These are phyloP conservation scores for Drosophila ironensis DNA, from an alignment of 1,140 invertebrate genomes.

Conservation along the genomic window DNA sequence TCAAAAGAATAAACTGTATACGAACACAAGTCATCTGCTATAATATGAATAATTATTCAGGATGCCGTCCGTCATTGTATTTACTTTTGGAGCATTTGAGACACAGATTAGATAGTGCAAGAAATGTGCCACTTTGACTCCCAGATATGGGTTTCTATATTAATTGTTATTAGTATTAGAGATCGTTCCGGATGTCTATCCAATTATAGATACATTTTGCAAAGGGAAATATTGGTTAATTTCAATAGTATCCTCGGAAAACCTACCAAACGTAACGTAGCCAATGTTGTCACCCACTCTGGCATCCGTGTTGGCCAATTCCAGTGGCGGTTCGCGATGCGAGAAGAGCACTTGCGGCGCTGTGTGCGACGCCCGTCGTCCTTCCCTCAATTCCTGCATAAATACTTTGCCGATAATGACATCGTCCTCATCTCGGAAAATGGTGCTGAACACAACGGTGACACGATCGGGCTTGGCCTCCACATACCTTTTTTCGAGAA, in stretches of 20 bases:
- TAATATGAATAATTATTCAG: conserved; percentile 38
- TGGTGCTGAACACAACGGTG: conserved; percentile 99
- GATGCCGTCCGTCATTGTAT: conserved; percentile 31
- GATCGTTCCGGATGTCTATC: too few relatives aligned
- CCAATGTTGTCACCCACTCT: conserved; percentile 98
- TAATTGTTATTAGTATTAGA: too few relatives aligned
- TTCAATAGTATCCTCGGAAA: too few relatives aligned
- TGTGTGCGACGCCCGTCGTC: conserved; percentile 97
- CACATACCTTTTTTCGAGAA: conserved; percentile 92
- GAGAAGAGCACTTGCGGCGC: conserved; percentile 96
- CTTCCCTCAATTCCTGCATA: conserved; percentile 99
- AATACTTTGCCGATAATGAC: conserved; percentile 99
- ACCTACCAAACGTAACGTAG: conserved; percentile 98
- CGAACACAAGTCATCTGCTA: conserved; percentile 55
- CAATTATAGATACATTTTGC: too few relatives aligned
- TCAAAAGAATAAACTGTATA: neutral
- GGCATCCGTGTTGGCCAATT: conserved; percentile 96
- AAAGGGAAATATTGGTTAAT: too few relatives aligned
- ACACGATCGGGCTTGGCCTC: conserved; percentile 99
- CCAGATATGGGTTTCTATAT: conserved; percentile 1
- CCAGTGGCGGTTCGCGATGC: conserved; percentile 97
- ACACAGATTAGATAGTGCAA: conserved; percentile 9
- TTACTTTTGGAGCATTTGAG: conserved; percentile 38
- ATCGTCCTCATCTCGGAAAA: conserved; percentile 99
- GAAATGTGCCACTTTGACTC: conserved; percentile 59